A percentile compares a stretch with the other conserved stretches of the same genome.
These are phyloP conservation scores for Hemicentrotus pulcherrimus DNA, from an alignment of 35 echinoderm and acorn worm genomes.

Conservation along the genomic window DNA sequence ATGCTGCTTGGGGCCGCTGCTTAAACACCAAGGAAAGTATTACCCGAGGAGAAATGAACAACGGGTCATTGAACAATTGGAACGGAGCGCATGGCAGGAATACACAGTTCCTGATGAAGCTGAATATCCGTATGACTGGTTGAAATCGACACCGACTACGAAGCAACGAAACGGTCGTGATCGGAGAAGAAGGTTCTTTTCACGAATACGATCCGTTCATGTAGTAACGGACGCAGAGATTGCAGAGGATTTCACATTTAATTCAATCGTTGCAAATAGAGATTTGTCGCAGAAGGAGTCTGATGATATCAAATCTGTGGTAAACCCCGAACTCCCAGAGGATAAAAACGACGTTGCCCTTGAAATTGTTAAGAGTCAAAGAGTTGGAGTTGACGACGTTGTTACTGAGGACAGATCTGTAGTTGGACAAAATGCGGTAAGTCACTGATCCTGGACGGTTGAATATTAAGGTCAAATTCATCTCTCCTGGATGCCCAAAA, in stretches of 20 bases:
- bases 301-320: not conserved
- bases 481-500: too few species aligned
- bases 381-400: too few species aligned
- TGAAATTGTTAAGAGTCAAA: too few species aligned
- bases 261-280: not conserved
- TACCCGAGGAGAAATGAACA: not conserved
- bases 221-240: not conserved
- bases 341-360: not conserved
- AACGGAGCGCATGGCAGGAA: not conserved
- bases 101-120: not conserved
- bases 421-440: too few species aligned
- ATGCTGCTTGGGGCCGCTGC: not conserved
- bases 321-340: not conserved
- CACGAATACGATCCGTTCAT: not conserved
- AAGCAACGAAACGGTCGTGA: not conserved
- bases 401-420: too few species aligned
- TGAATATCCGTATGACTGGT: not conserved
- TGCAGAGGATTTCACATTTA: not conserved
- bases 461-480: too few species aligned
- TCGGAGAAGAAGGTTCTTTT: not conserved
- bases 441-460: too few species aligned
- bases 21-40: constrained; percentile 6
- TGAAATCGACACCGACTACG: not conserved
- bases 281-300: not conserved
- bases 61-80: not conserved